Evolutionary conservation across 2,113 vertebrate genomes (phyloP).

Genomic region (Fukomys damarensis): DNA sequence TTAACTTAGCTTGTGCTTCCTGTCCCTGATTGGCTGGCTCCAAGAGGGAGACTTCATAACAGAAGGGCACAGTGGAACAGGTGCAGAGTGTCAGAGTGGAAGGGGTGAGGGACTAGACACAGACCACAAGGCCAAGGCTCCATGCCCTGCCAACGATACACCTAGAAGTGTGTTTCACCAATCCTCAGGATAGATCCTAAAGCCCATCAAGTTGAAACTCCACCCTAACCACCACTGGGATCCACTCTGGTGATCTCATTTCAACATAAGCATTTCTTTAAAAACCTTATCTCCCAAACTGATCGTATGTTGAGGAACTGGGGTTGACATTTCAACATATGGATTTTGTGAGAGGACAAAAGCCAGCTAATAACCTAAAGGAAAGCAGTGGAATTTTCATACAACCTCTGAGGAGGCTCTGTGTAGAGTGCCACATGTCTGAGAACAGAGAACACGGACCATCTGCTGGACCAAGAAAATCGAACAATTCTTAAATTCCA

Average conservation of each 20-base stretch:
- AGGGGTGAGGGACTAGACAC: background rate
- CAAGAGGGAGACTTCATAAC: background rate
- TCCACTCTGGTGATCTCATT: background rate
- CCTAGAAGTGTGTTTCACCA: background rate
- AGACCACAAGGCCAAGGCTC: background rate
- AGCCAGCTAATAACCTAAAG: background rate
- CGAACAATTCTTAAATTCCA: background rate
- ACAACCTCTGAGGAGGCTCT: background rate
- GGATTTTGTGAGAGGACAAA: background rate
- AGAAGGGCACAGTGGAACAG: background rate
- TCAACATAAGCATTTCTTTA: background rate
- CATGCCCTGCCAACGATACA: background rate
- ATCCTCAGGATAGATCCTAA: background rate
- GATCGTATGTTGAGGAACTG: background rate
- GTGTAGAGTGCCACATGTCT: background rate
- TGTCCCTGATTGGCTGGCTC: background rate
- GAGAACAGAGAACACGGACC: background rate
- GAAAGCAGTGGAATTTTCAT: background rate
- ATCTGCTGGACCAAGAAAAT: background rate
- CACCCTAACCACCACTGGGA: background rate
- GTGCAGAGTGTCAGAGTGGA: background rate
- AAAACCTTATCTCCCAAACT: background rate
- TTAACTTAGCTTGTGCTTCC: background rate
- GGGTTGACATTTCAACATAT: background rate
- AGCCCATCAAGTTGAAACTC: background rate